These are phyloP conservation scores for Macquaria ambigua DNA, from an alignment of 2,113 vertebrate species.

Conservation along the genomic window DNA sequence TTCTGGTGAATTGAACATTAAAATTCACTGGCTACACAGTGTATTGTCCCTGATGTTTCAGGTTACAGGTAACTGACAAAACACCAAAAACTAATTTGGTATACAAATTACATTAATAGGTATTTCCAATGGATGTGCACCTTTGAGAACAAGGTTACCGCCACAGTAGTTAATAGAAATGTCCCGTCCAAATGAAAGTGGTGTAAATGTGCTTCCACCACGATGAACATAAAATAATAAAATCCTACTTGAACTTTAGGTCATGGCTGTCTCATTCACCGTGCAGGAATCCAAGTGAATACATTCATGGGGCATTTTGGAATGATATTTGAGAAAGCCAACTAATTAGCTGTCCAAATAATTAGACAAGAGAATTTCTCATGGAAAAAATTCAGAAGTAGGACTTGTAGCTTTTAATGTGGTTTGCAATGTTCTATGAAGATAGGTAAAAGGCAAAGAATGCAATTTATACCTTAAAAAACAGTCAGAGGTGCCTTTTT, in stretches of 20 bases:
- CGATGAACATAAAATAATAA: slow-evolving; percentile 35
- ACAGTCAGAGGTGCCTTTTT: neutral
- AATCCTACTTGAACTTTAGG: slow-evolving; percentile 27
- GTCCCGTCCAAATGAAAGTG: neutral
- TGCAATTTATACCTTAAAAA: neutral
- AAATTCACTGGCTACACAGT: slow-evolving; percentile 1
- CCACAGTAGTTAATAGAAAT: neutral
- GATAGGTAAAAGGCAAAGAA: neutral
- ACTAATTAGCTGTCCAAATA: slow-evolving; percentile 17
- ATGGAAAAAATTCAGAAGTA: neutral
- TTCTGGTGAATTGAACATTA: slow-evolving; percentile 21
- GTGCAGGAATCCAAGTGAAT: slow-evolving; percentile 7
- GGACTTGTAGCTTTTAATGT: neutral
- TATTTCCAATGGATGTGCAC: neutral
- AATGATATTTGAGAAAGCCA: neutral
- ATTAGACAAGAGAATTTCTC: neutral
- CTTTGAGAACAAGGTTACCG: neutral
- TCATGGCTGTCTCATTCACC: slow-evolving; percentile 24
- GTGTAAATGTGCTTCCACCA: neutral
- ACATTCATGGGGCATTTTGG: neutral
- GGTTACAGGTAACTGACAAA: slow-evolving; percentile 5
- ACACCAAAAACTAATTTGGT: slow-evolving; percentile 4
- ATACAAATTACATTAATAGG: neutral
- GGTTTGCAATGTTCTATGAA: neutral
- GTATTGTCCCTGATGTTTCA: neutral